Evolutionary conservation across 2,888 invertebrate genomes (phyloP).

Genomic region (Xestia rhomboidea): DNA sequence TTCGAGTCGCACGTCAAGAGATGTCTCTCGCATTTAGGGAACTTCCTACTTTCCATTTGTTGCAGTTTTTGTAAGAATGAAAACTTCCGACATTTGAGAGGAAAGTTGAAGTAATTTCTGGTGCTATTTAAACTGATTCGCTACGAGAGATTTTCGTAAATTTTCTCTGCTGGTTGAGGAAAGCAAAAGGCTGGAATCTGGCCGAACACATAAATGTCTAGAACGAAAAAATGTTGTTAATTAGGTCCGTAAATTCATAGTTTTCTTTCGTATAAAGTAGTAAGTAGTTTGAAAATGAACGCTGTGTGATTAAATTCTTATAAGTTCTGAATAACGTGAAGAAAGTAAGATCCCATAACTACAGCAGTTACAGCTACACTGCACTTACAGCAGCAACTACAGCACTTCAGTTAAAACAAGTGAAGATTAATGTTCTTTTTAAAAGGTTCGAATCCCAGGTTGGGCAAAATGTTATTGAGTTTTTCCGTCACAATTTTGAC

Average conservation of each 20-base stretch:
- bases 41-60: slow-evolving; percentile 32
- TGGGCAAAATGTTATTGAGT: background rate
- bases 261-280: background rate
- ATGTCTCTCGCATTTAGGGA: slow-evolving; percentile 48
- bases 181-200: background rate
- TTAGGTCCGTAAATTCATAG: background rate
- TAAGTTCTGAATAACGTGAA: background rate
- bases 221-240: background rate
- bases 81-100: slow-evolving; percentile 16
- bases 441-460: background rate
- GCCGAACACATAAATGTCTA: background rate
- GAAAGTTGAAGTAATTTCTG: background rate
- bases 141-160: background rate
- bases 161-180: background rate
- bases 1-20: slow-evolving; percentile 54
- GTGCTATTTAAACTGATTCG: background rate
- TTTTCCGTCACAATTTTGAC: background rate
- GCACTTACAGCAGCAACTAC: too few species aligned
- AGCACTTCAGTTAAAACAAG: background rate
- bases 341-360: too few species aligned
- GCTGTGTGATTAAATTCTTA: background rate
- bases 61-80: slow-evolving; percentile 35
- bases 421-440: background rate
- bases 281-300: background rate
- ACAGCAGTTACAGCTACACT: too few species aligned